A percentile compares a stretch with the other conserved stretches of the same genome.
Conservation (phyloP, 2,113 vertebrate species). For the Cathartes aura region DNA sequence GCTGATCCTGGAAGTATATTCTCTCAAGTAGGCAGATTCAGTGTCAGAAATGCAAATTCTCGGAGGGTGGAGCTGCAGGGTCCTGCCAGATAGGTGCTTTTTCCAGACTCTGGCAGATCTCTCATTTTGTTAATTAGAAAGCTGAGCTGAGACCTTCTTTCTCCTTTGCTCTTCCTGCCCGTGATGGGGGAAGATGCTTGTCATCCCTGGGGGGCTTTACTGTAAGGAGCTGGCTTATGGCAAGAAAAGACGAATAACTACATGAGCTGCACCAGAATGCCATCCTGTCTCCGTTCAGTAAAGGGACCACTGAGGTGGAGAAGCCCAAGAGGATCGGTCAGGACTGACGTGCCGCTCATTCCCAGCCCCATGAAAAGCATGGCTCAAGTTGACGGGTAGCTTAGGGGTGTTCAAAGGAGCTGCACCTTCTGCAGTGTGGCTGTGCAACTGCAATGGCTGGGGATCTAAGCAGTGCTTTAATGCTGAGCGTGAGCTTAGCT, state of each 20-base stretch:
- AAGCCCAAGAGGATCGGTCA: fast-evolving
- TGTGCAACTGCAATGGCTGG: neutral
- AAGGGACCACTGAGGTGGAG: neutral
- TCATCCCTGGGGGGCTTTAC: neutral
- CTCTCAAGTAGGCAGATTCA: neutral
- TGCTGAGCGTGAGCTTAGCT: neutral
- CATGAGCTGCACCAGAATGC: neutral
- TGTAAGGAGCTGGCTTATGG: neutral
- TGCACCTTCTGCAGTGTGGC: neutral
- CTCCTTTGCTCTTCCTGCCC: neutral
- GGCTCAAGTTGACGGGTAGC: neutral
- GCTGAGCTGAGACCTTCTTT: neutral
- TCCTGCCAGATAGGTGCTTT: neutral
- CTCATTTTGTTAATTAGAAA: neutral
- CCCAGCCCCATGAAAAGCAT: neutral
- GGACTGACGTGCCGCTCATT: neutral
- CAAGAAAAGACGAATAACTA: neutral
- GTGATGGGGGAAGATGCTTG: neutral
- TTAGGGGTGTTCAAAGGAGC: neutral
- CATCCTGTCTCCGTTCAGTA: neutral
- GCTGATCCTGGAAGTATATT: neutral
- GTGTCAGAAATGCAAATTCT: neutral
- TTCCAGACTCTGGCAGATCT: neutral
- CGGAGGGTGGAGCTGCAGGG: neutral
- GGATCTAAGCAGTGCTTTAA: neutral